phyloP scores from a whole-genome alignment of 2,113 vertebrate species.

The Garra rufa region DNA sequence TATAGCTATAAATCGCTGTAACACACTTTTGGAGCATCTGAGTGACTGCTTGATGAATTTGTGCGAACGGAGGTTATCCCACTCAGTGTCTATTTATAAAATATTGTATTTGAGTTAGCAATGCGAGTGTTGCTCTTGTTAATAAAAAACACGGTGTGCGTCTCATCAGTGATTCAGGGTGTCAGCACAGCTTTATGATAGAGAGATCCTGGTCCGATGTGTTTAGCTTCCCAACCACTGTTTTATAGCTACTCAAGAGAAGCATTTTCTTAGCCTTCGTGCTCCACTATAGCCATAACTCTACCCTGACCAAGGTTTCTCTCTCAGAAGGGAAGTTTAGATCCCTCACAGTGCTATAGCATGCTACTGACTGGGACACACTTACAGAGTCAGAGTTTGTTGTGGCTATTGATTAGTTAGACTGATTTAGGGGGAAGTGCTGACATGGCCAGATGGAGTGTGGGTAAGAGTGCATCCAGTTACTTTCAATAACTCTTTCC shows the following conservation, averaged over 20 bases:
- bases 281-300: conserved; percentile 15
- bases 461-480: conserved; percentile 4
- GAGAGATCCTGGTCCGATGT: background rate
- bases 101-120: conserved; percentile 11
- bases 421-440: conserved; percentile 14
- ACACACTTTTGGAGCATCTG: background rate
- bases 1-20: conserved; percentile 17
- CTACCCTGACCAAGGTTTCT: conserved; percentile 2
- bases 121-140: conserved; percentile 7
- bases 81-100: background rate
- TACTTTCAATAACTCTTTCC: conserved; percentile 30
- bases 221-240: background rate
- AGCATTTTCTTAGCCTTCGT: conserved; percentile 27
- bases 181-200: background rate
- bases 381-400: background rate
- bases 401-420: conserved; percentile 39
- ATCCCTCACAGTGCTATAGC: background rate
- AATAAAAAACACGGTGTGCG: background rate
- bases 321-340: background rate
- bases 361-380: background rate
- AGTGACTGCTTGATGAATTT: conserved; percentile 7
- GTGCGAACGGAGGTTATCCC: background rate
- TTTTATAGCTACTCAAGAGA: conserved; percentile 25
- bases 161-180: conserved; percentile 26
- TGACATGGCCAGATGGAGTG: background rate